phyloP scores from a whole-genome alignment of 1,140 invertebrate genomes.

The Halictus rubicundus region DNA sequence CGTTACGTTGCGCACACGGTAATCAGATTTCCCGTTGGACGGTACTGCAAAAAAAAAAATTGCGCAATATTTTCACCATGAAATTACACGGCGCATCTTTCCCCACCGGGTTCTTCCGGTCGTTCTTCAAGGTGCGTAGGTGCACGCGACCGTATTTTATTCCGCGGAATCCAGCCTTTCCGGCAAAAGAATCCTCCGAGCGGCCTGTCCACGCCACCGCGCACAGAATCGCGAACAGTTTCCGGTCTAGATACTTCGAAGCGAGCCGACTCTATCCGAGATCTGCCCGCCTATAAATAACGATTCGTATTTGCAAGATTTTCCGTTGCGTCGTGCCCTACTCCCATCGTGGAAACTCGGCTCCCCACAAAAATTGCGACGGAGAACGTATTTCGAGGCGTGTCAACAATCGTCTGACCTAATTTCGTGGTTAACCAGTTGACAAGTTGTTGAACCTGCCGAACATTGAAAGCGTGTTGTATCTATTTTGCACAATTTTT shows the following conservation, averaged over 20 bases:
- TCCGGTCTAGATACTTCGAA: slow-evolving; percentile 30
- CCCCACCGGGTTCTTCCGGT: neutral
- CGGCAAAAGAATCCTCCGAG: slow-evolving; percentile 5
- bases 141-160: neutral
- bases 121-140: neutral
- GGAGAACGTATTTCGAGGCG: too few relatives aligned
- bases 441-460: too few relatives aligned
- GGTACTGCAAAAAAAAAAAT: too few relatives aligned
- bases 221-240: slow-evolving; percentile 14
- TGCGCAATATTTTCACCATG: neutral
- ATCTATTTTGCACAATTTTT: too few relatives aligned
- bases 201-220: slow-evolving; percentile 3
- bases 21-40: too few relatives aligned
- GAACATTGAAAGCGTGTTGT: too few relatives aligned
- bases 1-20: too few relatives aligned
- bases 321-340: neutral
- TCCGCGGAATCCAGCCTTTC: neutral
- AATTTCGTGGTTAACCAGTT: too few relatives aligned
- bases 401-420: too few relatives aligned
- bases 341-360: too few relatives aligned
- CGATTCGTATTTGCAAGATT: neutral
- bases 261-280: neutral
- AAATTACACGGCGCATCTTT: neutral
- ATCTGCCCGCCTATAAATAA: slow-evolving; percentile 20
- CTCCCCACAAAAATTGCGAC: too few relatives aligned